Percentiles rank a stretch among this genome's conserved stretches.
Conservation (phyloP, 1,140 invertebrate genomes). For the Bombus affinis region DNA sequence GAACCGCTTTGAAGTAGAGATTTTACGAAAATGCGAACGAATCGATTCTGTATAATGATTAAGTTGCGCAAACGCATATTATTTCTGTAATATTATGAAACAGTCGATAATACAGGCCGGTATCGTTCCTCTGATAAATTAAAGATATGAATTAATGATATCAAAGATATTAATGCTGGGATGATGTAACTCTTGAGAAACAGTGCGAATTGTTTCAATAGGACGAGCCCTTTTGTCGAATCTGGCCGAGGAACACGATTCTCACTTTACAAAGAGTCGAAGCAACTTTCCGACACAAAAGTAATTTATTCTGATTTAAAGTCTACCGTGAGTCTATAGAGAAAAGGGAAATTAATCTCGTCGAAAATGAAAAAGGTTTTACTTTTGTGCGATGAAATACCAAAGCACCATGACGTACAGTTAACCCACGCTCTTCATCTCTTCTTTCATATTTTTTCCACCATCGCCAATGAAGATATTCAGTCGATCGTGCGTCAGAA, state of each 20-base stretch:
- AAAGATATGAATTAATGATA: not conserved
- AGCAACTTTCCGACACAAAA: not conserved
- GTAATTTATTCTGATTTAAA: constrained; percentile 29
- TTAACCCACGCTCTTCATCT: not conserved
- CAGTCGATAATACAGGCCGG: not conserved
- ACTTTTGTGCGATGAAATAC: too few species aligned
- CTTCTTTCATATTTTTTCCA: too few species aligned
- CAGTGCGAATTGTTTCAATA: too few species aligned
- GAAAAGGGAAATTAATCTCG: not conserved
- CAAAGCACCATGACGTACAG: too few species aligned
- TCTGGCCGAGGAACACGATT: not conserved
- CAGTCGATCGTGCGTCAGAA: not conserved
- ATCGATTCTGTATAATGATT: not conserved
- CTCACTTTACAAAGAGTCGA: not conserved
- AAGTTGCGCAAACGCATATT: not conserved
- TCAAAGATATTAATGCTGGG: not conserved
- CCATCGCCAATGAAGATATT: not conserved
- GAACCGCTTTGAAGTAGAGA: not conserved
- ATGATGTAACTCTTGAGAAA: not conserved
- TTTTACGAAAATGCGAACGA: not conserved
- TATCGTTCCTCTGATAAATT: not conserved
- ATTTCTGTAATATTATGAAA: not conserved
- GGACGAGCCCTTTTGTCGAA: not conserved
- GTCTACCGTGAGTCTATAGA: not conserved
- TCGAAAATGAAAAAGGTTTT: not conserved